These are phyloP conservation scores for Emesis russula DNA, from an alignment of 2,888 invertebrate genomes.

Conservation along the genomic window DNA sequence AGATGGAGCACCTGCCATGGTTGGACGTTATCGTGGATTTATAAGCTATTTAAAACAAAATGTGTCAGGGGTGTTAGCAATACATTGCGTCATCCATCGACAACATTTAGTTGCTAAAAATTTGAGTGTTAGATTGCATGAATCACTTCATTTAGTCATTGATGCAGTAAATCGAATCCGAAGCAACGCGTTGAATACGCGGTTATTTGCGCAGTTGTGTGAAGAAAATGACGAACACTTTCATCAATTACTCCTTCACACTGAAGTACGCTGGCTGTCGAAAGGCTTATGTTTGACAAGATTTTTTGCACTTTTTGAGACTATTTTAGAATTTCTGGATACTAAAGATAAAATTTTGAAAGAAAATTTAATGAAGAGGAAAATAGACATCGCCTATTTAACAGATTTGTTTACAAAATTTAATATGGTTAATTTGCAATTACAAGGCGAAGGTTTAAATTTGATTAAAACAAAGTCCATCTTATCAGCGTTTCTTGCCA, in stretches of 20 bases:
- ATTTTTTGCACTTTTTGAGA: constrained; percentile 41
- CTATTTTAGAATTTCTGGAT: constrained; percentile 46
- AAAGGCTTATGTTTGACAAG: too few relatives aligned
- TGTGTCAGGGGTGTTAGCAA: constrained; percentile 78
- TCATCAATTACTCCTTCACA: too few relatives aligned
- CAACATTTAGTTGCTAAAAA: constrained; percentile 77
- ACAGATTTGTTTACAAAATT: constrained; percentile 69
- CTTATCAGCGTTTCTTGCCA: constrained; percentile 85
- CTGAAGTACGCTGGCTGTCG: too few relatives aligned
- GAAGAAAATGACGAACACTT: too few relatives aligned
- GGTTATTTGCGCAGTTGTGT: too few relatives aligned
- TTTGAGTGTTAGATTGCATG: constrained; percentile 47
- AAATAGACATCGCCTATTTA: constrained; percentile 89
- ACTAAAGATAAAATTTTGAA: constrained; percentile 51
- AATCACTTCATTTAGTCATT: constrained; percentile 50
- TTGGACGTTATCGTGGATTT: constrained; percentile 89
- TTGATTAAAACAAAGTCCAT: constrained; percentile 88
- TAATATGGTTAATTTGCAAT: constrained; percentile 81
- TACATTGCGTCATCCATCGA: constrained; percentile 62
- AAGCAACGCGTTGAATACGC: constrained; percentile 53
- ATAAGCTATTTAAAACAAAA: constrained; percentile 89
- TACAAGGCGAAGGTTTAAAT: constrained; percentile 87
- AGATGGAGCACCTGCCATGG: constrained; percentile 90
- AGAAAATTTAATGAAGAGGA: constrained; percentile 90
- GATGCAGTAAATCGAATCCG: constrained; percentile 53